A percentile compares a stretch with the other conserved stretches of the same genome.
These are phyloP conservation scores for Heliconius nattereri DNA, from an alignment of 1,140 invertebrate genomes.

Conservation along the genomic window DNA sequence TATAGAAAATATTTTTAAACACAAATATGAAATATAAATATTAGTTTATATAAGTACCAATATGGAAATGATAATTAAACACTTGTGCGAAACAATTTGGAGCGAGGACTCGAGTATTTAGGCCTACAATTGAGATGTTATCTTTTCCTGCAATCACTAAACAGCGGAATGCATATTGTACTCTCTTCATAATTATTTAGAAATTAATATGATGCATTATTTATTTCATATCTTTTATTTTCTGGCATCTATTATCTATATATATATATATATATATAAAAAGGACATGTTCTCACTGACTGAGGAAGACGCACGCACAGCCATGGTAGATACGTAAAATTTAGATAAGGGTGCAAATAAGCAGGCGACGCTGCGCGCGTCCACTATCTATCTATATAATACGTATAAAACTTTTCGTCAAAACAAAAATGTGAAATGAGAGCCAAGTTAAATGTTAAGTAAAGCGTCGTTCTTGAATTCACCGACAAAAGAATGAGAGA, in stretches of 20 bases:
- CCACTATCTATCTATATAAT: background rate
- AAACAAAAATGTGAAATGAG: no score
- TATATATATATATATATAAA: no score
- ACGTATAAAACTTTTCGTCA: background rate
- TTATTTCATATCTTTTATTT: background rate
- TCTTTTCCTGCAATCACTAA: slow-evolving; percentile 27
- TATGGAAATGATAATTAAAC: background rate
- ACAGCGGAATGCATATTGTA: background rate
- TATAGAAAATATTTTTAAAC: background rate
- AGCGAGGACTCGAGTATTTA: slow-evolving; percentile 23
- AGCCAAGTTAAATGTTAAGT: no score
- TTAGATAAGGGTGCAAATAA: no score
- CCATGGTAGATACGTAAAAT: no score
- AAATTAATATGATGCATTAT: background rate
- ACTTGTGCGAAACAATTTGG: slow-evolving; percentile 6
- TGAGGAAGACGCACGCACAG: no score
- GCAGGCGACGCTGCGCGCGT: no score
- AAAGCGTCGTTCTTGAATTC: no score
- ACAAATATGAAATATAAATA: background rate
- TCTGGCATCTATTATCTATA: background rate
- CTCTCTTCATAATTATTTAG: background rate
- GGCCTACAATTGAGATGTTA: slow-evolving; percentile 17
- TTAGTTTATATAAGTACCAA: background rate
- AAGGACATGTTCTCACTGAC: no score
- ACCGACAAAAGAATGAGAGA: no score